Base-by-base conservation (phyloP, 2,888 invertebrate species). In the Mythimna albipuncta region DNA sequence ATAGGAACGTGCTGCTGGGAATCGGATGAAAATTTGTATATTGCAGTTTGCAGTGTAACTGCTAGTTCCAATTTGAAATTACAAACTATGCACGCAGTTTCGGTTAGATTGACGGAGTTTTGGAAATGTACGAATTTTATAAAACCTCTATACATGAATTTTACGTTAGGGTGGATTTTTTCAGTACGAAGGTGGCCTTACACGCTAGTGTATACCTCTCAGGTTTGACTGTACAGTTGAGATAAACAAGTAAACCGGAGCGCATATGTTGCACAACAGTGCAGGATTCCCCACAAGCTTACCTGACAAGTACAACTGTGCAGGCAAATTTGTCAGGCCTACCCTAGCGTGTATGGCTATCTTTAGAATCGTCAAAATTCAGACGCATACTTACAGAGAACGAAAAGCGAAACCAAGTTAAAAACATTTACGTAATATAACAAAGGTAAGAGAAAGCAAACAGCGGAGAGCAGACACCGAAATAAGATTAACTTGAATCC, bases 401-500 rank as follows among this genome's bases (percentile, higher is more conserved):
- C 6, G 13, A 6, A 47, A 47, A 47, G 16, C 6, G 16, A 16
- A 6, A 19, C 47, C 2, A 5, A 59, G 9, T 21, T 41, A 13
- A 35, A 63, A 55, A 55, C 6, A 63, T 57, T 70, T 47, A 52
- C n/a, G 41, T 61, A 61, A 57, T n/a, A 47, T 50, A 75, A 64
- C 35, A 67, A 52, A 68, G 9, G 65, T 19, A 52, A 41, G 44
- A 57, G 11, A 64, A 70, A 66, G 41, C 9, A 52, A 70, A 41
- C 62, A 47, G 32, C 41, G 21, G 57, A 57, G 6, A 26, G 35
- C 54, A 65, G 26, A 52, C 44, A 57, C 44, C 55, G 52, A 72
- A 79, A 68, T 62, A 67, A 57, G 57, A 64, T 78, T 62, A 72
- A 58, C 61, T 65, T 11, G 41, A 68, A 64, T 66, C 61, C 50